These are phyloP conservation scores for Etheostoma nigrum DNA, from an alignment of 2,797 vertebrate species.

Conservation along the genomic window DNA sequence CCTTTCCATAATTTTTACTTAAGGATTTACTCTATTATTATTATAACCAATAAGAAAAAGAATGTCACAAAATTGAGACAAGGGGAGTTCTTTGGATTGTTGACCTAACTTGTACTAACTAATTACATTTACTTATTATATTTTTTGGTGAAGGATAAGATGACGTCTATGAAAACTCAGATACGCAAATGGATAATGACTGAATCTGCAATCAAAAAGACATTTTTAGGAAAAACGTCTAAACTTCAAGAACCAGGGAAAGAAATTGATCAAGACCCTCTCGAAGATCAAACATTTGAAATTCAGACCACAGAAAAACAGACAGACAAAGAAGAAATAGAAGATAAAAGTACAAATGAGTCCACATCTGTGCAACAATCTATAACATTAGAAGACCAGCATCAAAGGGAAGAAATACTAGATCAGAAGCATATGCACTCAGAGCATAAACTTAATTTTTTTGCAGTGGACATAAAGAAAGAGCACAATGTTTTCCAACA, in stretches of 20 bases:
- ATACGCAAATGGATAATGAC: conserved; percentile 48
- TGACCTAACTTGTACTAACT: background rate
- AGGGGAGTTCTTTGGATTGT: background rate
- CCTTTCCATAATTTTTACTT: too few species aligned
- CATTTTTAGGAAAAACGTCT: conserved; percentile 1
- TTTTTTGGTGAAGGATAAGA: conserved; percentile 55
- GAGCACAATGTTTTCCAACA: conserved; percentile 22
- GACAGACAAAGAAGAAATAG: background rate
- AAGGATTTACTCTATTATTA: too few species aligned
- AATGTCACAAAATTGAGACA: background rate
- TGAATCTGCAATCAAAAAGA: conserved; percentile 27
- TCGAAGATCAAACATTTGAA: conserved; percentile 2
- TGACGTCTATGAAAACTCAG: conserved; percentile 53
- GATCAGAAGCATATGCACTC: conserved; percentile 3
- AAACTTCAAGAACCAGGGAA: conserved; percentile 21
- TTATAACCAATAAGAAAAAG: background rate
- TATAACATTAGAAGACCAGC: conserved; percentile 15
- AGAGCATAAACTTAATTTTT: background rate
- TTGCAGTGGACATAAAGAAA: conserved; percentile 11
- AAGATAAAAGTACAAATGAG: conserved; percentile 15
- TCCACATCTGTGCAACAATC: background rate
- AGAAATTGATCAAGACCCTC: conserved; percentile 3
- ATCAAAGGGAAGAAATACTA: conserved; percentile 33
- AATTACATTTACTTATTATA: too few species aligned
- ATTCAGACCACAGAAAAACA: background rate